phyloP scores from a whole-genome alignment of 2,797 vertebrate species.

The Ctenosaura bakeri region DNA sequence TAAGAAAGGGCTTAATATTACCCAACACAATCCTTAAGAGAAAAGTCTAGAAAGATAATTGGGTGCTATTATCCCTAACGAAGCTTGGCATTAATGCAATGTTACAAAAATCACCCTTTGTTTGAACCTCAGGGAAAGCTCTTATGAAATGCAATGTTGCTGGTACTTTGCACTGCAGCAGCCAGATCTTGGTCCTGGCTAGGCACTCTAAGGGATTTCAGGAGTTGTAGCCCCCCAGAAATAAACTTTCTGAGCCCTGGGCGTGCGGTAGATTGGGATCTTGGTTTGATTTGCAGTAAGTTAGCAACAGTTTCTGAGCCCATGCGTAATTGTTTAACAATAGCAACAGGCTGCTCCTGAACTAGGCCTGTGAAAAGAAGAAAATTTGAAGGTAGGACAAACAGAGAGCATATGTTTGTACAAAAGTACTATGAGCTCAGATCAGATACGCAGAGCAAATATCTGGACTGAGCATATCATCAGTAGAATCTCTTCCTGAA shows the following conservation, averaged over 20 bases:
- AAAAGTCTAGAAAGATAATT: not conserved
- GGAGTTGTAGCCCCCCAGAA: too few relatives aligned
- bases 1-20: not conserved
- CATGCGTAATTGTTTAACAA: not conserved
- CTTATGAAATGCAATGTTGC: not conserved
- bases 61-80: not conserved
- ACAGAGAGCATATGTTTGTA: not conserved
- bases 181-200: not conserved
- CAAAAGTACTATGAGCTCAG: not conserved
- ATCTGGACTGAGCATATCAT: not conserved
- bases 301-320: not conserved
- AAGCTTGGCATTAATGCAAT: not conserved
- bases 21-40: not conserved
- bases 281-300: not conserved
- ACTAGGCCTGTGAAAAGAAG: not conserved
- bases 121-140: not conserved
- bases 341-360: too few relatives aligned
- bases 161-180: too few relatives aligned
- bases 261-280: not conserved
- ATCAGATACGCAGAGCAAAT: not conserved
- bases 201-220: too few relatives aligned
- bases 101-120: not conserved
- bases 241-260: too few relatives aligned
- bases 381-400: not conserved
- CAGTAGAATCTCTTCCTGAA: not conserved